Percentiles rank a stretch among this genome's conserved stretches.
These are phyloP conservation scores for Hoplodrina blanda DNA, from an alignment of 2,888 invertebrate species.

Conservation along the genomic window DNA sequence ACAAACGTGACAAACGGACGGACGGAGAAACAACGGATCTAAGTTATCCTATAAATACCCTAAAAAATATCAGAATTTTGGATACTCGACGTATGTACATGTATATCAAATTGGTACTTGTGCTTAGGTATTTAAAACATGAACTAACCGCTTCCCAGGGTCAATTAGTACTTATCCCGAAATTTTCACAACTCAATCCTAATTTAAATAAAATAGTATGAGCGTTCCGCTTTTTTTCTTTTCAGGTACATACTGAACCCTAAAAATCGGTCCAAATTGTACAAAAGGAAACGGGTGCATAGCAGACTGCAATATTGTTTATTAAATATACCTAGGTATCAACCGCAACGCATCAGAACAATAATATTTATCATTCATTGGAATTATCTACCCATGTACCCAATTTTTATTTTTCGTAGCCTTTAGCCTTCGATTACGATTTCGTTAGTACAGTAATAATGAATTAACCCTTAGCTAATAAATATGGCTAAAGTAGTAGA, in stretches of 20 bases:
- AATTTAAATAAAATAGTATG: no score
- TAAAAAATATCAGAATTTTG: no score
- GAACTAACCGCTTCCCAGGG: no score
- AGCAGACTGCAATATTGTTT: neutral
- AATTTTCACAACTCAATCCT: no score
- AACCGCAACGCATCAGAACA: neutral
- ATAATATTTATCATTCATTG: neutral
- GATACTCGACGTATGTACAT: no score
- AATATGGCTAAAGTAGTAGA: neutral
- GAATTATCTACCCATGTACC: neutral
- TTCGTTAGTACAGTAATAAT: neutral
- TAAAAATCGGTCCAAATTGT: neutral
- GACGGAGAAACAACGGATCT: no score
- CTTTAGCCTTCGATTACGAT: neutral
- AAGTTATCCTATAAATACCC: no score
- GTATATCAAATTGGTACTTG: no score
- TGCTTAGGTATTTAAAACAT: no score
- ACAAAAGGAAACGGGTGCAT: slow-evolving; percentile 5
- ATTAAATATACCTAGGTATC: neutral
- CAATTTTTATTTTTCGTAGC: neutral
- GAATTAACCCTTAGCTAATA: neutral
- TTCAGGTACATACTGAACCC: neutral
- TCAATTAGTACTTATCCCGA: no score
- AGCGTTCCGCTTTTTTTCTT: no score
- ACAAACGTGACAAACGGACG: no score